These are phyloP conservation scores for Cataglyphis livida DNA, from an alignment of 2,888 invertebrate species.

Conservation along the genomic window DNA sequence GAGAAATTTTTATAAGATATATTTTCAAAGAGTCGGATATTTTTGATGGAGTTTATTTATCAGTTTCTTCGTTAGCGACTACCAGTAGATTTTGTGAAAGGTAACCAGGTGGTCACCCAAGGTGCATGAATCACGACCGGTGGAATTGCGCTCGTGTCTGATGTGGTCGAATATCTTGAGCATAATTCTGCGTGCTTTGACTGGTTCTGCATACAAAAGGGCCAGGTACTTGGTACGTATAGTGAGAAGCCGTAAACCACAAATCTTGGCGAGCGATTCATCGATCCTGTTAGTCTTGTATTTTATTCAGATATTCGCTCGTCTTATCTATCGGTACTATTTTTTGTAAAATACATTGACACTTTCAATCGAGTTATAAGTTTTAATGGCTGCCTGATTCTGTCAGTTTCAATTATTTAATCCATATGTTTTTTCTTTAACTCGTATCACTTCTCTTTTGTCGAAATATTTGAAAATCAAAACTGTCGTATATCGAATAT, in stretches of 20 bases:
- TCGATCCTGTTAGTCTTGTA: not conserved
- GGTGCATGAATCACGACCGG: constrained; percentile 62
- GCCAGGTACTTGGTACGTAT: not conserved
- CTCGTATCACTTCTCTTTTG: not conserved
- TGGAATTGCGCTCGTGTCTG: constrained; percentile 50
- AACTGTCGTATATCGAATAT: not conserved
- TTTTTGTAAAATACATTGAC: not conserved
- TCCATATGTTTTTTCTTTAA: not conserved
- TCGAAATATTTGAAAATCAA: not conserved
- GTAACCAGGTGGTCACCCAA: constrained; percentile 3
- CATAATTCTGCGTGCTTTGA: constrained; percentile 53
- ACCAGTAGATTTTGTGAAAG: constrained; percentile 27
- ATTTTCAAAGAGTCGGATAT: not conserved
- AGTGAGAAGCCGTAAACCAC: constrained; percentile 60
- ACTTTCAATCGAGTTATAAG: not conserved
- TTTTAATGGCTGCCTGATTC: not conserved
- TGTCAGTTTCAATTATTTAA: not conserved
- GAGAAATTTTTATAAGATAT: not conserved
- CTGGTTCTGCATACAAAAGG: constrained; percentile 66
- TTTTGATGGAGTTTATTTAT: not conserved
- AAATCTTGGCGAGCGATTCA: constrained; percentile 5
- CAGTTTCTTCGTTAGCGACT: not conserved
- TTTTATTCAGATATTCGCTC: not conserved
- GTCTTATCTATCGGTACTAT: not conserved
- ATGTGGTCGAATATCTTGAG: constrained; percentile 71